Evolutionary conservation across 2,113 vertebrate species (phyloP).

Genomic region (Diadophis punctatus): DNA sequence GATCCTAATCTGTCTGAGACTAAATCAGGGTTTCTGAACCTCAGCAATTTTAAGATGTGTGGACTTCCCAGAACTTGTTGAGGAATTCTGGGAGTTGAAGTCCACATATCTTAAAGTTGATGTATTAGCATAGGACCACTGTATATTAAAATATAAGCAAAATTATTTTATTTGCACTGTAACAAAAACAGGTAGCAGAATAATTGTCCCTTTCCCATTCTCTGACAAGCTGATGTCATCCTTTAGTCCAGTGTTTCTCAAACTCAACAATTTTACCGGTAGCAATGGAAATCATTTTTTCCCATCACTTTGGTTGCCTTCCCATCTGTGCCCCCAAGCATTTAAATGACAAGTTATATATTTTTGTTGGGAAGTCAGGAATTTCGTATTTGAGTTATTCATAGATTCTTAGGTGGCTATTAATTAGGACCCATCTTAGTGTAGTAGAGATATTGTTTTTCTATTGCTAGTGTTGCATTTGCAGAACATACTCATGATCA

Average conservation of each 20-base stretch:
- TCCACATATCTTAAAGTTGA: neutral
- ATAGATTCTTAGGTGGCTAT: neutral
- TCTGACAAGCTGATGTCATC: too few species aligned
- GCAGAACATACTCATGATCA: neutral
- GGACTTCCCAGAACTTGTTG: neutral
- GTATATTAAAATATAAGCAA: too few species aligned
- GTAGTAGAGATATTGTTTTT: neutral
- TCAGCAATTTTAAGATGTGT: neutral
- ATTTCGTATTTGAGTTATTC: neutral
- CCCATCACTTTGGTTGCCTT: neutral
- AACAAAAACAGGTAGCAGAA: too few species aligned
- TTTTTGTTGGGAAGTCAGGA: neutral
- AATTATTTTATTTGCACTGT: too few species aligned
- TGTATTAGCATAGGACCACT: too few species aligned
- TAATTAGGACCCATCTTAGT: neutral
- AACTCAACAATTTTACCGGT: too few species aligned
- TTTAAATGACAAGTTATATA: neutral
- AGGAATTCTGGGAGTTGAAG: neutral
- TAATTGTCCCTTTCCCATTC: too few species aligned
- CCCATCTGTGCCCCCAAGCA: neutral
- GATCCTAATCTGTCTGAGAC: neutral
- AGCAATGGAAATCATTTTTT: neutral
- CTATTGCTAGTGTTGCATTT: neutral
- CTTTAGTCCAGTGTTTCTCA: too few species aligned
- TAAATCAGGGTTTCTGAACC: neutral